phyloP scores from a whole-genome alignment of 2,888 invertebrate species.

The Drosophila demipolita region DNA sequence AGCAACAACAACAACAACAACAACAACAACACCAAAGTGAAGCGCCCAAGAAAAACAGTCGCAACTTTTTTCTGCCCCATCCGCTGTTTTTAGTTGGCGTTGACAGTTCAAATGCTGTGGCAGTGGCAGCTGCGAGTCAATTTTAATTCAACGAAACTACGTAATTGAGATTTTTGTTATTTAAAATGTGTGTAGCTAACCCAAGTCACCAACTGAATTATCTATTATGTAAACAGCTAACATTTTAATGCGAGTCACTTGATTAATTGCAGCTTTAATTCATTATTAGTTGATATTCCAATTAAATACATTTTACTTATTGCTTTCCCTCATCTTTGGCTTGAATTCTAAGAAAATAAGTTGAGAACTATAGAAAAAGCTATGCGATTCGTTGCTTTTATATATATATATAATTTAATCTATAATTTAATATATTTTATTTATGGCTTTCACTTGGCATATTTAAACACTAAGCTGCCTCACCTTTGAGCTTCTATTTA shows the following conservation, averaged over 20 bases:
- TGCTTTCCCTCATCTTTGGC: neutral
- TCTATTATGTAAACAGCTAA: neutral
- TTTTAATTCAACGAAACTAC: conserved; percentile 69
- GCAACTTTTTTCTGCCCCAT: conserved; percentile 22
- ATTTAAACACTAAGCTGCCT: neutral
- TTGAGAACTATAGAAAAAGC: neutral
- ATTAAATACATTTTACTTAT: neutral
- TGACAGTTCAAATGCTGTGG: conserved; percentile 68
- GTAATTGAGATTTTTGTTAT: conserved; percentile 55
- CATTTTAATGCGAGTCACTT: neutral
- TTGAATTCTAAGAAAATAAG: neutral
- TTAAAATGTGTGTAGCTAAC: conserved; percentile 27
- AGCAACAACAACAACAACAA: conserved; percentile 6
- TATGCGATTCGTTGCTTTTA: neutral
- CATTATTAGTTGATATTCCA: neutral
- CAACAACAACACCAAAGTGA: conserved; percentile 31
- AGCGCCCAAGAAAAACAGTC: conserved; percentile 48
- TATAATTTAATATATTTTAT: neutral
- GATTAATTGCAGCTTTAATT: neutral
- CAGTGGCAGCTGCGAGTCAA: conserved; percentile 35
- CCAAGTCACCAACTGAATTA: conserved; percentile 1
- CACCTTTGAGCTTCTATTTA: neutral
- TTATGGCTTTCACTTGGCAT: neutral
- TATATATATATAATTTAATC: neutral
- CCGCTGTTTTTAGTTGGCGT: conserved; percentile 19